Percentiles rank a stretch among this genome's conserved stretches.
Evolutionary conservation across 2,797 vertebrate species (phyloP).

Genomic region (Prunella strophiata): DNA sequence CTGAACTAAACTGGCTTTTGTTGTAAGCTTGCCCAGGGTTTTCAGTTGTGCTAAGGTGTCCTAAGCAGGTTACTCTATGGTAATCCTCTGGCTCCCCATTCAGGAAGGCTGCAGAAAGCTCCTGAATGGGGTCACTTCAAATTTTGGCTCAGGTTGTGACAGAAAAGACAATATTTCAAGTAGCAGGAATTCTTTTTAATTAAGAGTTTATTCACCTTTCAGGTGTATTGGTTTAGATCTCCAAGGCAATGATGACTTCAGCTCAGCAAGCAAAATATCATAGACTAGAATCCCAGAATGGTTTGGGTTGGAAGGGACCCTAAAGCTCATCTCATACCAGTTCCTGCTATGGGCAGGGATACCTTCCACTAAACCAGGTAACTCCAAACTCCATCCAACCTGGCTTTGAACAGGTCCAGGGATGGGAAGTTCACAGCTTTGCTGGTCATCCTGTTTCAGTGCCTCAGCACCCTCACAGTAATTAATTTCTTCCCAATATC

Average conservation of each 20-base stretch:
- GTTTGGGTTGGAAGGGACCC: not conserved
- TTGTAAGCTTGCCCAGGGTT: not conserved
- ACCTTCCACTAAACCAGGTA: not conserved
- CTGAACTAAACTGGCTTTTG: not conserved
- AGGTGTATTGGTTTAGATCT: not conserved
- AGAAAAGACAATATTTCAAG: not conserved
- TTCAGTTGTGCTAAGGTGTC: not conserved
- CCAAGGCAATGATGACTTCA: not conserved
- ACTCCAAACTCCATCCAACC: not conserved
- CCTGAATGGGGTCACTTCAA: not conserved
- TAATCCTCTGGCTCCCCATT: not conserved
- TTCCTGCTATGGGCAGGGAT: not conserved
- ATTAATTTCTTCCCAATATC: not conserved
- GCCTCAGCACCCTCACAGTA: not conserved
- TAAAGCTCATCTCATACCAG: not conserved
- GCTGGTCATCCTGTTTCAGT: not conserved
- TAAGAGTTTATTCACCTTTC: not conserved
- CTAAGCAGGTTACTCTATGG: not conserved
- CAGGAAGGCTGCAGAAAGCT: not conserved
- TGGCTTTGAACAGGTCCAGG: not conserved
- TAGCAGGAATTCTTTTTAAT: not conserved
- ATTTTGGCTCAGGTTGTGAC: not conserved
- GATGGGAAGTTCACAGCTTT: not conserved
- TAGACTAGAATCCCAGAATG: not conserved
- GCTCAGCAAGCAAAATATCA: not conserved